Base-by-base conservation (phyloP, 2,113 vertebrate genomes). In the Columba livia region DNA sequence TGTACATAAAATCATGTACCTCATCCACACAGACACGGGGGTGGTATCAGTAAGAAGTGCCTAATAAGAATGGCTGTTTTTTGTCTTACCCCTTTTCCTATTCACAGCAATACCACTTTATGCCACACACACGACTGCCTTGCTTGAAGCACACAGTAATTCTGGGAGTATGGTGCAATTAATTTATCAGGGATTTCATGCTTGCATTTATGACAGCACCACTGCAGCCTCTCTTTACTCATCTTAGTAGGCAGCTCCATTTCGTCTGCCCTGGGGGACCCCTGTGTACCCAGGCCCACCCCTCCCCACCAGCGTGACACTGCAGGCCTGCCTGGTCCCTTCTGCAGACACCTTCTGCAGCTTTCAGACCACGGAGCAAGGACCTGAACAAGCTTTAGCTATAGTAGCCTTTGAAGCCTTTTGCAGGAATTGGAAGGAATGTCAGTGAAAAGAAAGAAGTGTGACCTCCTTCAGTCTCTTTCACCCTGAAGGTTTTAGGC, bases 31-130 rank as follows among this genome's bases (percentile, higher is more conserved):
- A 81, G 38, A 38, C n/a, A 12, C 10, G 67, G 48, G 24, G 15
- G 26, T 64, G 54, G 90, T 88, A 34, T 21, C 53, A 25, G 17
- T 38, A 38, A 53, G 48, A 64, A 72, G 21, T 44, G 18, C 13
- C 20, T 13, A 2, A 5, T 40, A 60, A 19, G 9, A 0, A 0
- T 36, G 42, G 3, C n/a, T 86, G 42, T 18, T 44, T 32, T 67
- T 70, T 72, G n/a, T 16, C 54, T 80, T 77, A 51, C 10, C 14
- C 32, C 4, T 85, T 23, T 62, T 67, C 15, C 28, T 47, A 11
- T 50, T 83, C 34, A 18, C n/a, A 93, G 38, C 44, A 42, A 42
- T 11, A 36, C 23, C 64, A 36, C 42, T 58, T 85, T 28, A 36
- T 44, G 14, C 7, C 47, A 16, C 3, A 5, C 53, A 19, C 10